Percentiles rank a stretch among this genome's conserved stretches.
Evolutionary conservation across 2,113 vertebrate genomes (phyloP).

Genomic region (Labrus mixtus): DNA sequence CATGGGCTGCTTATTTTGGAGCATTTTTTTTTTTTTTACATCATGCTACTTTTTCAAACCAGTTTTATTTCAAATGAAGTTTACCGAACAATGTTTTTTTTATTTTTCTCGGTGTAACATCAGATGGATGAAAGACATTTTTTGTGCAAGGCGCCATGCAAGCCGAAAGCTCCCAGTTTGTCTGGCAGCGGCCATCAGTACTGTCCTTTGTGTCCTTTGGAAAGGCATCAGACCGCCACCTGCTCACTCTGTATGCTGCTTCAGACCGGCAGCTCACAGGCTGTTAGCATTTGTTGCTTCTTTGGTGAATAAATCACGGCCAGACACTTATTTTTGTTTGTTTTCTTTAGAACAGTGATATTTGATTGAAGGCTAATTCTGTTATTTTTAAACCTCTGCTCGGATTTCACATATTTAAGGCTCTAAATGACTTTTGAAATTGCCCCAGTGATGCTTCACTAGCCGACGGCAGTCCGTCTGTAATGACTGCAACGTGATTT

Average conservation of each 20-base stretch:
- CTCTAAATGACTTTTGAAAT: too few relatives aligned
- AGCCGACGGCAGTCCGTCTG: too few relatives aligned
- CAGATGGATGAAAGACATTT: neutral
- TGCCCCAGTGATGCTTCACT: too few relatives aligned
- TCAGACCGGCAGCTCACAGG: neutral
- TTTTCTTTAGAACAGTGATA: neutral
- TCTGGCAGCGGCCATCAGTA: neutral
- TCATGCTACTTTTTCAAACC: neutral
- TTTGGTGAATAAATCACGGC: neutral
- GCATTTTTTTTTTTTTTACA: constrained; percentile 20
- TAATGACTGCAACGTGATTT: too few relatives aligned
- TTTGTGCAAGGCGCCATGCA: neutral
- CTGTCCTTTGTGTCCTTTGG: constrained; percentile 39
- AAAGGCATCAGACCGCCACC: neutral
- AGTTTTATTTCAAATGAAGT: neutral
- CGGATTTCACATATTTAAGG: too few relatives aligned
- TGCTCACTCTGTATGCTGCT: constrained; percentile 4
- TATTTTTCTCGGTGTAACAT: constrained; percentile 9
- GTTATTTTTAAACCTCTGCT: too few relatives aligned
- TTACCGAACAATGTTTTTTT: neutral
- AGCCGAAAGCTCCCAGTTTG: neutral
- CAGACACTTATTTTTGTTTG: neutral
- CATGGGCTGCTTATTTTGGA: constrained; percentile 30
- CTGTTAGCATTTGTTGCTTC: constrained; percentile 1
- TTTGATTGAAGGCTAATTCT: neutral